Conservation (phyloP, 92 coral and sea anemone species). For the Zoanthus sansibaricus region DNA sequence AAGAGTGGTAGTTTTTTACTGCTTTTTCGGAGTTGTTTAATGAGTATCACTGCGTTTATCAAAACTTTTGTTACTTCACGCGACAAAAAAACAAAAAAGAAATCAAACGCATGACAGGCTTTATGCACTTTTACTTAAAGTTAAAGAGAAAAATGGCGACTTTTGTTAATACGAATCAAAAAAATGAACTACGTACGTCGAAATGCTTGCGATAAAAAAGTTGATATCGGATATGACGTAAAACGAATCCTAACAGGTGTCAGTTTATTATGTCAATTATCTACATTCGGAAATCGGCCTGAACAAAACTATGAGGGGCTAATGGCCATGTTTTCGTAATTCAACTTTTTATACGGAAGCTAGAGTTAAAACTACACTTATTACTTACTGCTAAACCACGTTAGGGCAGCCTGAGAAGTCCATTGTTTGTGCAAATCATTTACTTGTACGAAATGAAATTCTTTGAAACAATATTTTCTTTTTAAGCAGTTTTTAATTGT, state of each 20-base stretch:
- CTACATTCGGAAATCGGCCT: neutral
- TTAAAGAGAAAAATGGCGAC: neutral
- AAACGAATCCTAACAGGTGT: neutral
- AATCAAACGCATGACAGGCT: neutral
- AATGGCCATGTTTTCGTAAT: neutral
- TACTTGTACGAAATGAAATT: conserved; percentile 2
- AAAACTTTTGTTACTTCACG: neutral
- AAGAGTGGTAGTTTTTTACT: too few relatives aligned
- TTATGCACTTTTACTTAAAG: neutral
- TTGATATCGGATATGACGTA: neutral
- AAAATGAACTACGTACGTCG: neutral
- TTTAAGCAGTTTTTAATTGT: neutral
- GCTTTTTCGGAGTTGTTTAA: too few relatives aligned
- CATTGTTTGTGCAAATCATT: conserved; percentile 2
- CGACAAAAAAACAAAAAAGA: neutral
- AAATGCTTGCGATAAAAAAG: neutral
- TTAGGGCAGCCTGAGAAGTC: neutral
- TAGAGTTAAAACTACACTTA: neutral
- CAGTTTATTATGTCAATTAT: neutral
- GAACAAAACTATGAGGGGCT: neutral
- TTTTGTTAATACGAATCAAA: neutral
- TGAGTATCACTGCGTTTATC: too few relatives aligned
- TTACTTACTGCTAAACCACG: conserved; percentile 7
- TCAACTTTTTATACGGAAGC: neutral
- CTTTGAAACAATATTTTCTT: neutral